Conservation (phyloP, 2,797 vertebrate genomes). For the Dromococcyx pavoninus region DNA sequence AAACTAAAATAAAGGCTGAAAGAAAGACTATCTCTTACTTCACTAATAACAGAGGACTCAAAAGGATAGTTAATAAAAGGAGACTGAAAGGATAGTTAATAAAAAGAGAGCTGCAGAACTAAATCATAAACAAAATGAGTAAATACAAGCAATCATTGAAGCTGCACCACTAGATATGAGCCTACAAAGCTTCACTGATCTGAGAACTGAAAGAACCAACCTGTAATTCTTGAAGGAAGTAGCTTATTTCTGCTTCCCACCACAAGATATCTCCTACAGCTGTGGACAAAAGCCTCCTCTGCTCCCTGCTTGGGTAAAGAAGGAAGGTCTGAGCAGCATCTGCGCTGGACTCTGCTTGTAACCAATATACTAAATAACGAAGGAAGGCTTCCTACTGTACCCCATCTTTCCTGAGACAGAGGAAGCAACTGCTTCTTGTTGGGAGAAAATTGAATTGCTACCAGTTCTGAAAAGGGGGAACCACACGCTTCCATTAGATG, state of each 20-base stretch:
- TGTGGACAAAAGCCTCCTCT: not conserved
- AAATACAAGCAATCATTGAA: not conserved
- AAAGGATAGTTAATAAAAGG: not conserved
- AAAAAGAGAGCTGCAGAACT: not conserved
- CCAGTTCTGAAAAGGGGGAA: not conserved
- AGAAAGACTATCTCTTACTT: not conserved
- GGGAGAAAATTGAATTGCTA: not conserved
- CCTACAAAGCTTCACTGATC: not conserved
- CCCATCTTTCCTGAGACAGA: rapidly evolving
- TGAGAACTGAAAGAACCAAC: not conserved
- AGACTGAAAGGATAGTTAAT: not conserved
- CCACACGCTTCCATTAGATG: not conserved
- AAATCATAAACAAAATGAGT: not conserved
- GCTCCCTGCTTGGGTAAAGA: not conserved
- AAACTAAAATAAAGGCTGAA: not conserved
- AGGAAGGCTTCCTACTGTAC: not conserved
- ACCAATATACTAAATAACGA: not conserved
- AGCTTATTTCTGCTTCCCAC: not conserved
- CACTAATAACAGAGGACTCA: not conserved
- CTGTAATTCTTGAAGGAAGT: not conserved
- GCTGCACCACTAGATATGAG: not conserved
- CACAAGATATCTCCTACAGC: not conserved
- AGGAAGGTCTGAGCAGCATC: not conserved
- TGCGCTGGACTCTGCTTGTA: not conserved
- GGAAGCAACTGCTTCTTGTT: not conserved